Conservation (phyloP, 1,140 invertebrate species). For the Trichonephila inaurata region DNA sequence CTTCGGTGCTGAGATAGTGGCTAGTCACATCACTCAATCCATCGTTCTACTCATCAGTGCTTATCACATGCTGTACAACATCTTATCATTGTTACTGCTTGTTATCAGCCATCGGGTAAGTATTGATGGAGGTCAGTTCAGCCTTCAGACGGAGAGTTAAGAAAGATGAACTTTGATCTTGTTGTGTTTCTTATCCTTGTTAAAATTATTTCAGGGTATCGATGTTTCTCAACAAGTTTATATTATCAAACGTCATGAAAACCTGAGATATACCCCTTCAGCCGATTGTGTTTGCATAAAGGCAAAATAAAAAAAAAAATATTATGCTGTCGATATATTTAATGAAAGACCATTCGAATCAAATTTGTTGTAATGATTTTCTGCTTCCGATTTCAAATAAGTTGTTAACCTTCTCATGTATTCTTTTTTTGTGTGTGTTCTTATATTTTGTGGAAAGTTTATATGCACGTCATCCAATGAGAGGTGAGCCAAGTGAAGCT, state of each 20-base stretch:
- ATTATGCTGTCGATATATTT: too few species aligned
- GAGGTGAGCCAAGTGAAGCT: too few species aligned
- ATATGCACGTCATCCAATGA: too few species aligned
- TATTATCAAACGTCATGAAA: not conserved
- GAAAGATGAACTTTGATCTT: not conserved
- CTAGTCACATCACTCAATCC: slow-evolving; percentile 90
- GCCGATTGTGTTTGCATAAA: too few species aligned
- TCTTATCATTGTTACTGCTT: slow-evolving; percentile 92
- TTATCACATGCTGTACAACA: slow-evolving; percentile 93
- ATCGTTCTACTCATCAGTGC: slow-evolving; percentile 91
- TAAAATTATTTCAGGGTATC: not conserved
- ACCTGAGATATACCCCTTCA: not conserved
- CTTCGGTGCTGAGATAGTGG: slow-evolving; percentile 87
- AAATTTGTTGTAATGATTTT: too few species aligned
- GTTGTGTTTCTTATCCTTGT: not conserved
- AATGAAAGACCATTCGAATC: too few species aligned
- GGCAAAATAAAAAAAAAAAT: too few species aligned
- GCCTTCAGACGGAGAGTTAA: not conserved
- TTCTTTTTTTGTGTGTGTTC: too few species aligned
- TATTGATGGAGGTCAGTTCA: not conserved
- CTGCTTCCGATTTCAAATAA: too few species aligned
- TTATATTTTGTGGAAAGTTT: too few species aligned
- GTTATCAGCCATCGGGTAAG: slow-evolving; percentile 94
- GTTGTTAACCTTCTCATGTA: too few species aligned
- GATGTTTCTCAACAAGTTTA: not conserved